phyloP scores from a whole-genome alignment of 2,888 invertebrate species.

The Ctena decussata region DNA sequence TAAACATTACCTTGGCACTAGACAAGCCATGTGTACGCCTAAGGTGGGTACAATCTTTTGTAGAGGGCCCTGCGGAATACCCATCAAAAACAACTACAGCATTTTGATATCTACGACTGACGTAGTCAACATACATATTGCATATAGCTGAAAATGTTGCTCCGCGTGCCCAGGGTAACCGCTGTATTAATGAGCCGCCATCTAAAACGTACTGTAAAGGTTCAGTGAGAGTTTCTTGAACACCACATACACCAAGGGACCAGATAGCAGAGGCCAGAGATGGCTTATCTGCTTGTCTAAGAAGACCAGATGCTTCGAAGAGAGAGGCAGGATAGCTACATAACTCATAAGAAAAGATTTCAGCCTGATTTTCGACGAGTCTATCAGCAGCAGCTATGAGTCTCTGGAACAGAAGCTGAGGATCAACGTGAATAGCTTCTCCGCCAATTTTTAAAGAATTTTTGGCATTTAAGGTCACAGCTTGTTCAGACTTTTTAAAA shows the following conservation, averaged over 20 bases:
- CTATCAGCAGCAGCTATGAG: constrained; percentile 15
- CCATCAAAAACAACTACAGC: constrained; percentile 47
- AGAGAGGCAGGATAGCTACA: constrained; percentile 8
- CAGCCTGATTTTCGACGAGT: neutral
- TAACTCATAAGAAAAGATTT: constrained; percentile 11
- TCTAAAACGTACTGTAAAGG: neutral
- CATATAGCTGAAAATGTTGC: constrained; percentile 10
- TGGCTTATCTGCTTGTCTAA: constrained; percentile 16
- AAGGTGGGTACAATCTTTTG: constrained; percentile 37
- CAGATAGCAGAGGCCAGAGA: constrained; percentile 12
- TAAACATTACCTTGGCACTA: constrained; percentile 34
- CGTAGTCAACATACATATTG: constrained; percentile 10
- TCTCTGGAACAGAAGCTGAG: constrained; percentile 28
- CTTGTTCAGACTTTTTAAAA: constrained; percentile 24
- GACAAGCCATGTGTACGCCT: constrained; percentile 1
- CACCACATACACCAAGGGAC: constrained; percentile 10
- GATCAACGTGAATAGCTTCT: constrained; percentile 24
- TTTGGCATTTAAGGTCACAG: constrained; percentile 32
- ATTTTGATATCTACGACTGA: neutral
- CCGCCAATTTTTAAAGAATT: neutral
- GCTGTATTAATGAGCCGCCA: constrained; percentile 17
- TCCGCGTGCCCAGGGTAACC: constrained; percentile 18
- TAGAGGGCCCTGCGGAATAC: constrained; percentile 21
- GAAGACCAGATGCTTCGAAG: constrained; percentile 12
- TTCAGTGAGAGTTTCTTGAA: neutral